Evolutionary conservation across 2,113 vertebrate species (phyloP), one percentile per base, ranked within the genome.

Genomic region (Zosterops japonicus): DNA sequence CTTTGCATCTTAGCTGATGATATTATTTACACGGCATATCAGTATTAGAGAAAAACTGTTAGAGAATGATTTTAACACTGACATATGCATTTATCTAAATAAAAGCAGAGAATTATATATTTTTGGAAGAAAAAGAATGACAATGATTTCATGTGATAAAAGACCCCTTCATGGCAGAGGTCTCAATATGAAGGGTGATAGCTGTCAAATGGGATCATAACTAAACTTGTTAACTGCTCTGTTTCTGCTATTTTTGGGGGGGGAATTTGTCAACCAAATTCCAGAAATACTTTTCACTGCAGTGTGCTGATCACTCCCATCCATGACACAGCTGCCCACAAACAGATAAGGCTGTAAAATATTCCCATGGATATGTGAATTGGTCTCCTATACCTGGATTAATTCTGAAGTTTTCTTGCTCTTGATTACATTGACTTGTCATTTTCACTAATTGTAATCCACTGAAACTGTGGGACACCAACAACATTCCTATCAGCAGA

Each of bases 321-420:
- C 33, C 61, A 53, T 35, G 49, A 35, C 55, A 64, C 25, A 90
- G 16, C 8, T 64, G 50, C 46, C 17, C 69, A 65, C 9, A 82
- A 84, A n/a, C 18, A 87, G 52, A 79, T 56, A 46, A 27, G 65
- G 55, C 49, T 88, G 28, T 63, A 87, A 91, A 95, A 85, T 49
- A 72, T 18, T 19, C 44, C 19, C 46, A 8, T 56, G 46, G 47
- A 75, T 42, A 61, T 50, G 18, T 61, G 29, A 71, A 41, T 14
- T 63, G 3, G 1, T 76, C 3, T 86, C 28, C 35, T n/a, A 36
- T 12, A 74, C 10, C 11, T 56, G 42, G 17, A 70, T 76, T 65
- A 22, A 50, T 64, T 78, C 55, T 79, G 44, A 15, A 46, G 14
- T 35, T 35, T 72, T 92, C 75, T 56, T 77, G 29, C 8, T 8